phyloP scores from a whole-genome alignment of 53 echinoderm and acorn worm genomes.

The Luidia sarsii region DNA sequence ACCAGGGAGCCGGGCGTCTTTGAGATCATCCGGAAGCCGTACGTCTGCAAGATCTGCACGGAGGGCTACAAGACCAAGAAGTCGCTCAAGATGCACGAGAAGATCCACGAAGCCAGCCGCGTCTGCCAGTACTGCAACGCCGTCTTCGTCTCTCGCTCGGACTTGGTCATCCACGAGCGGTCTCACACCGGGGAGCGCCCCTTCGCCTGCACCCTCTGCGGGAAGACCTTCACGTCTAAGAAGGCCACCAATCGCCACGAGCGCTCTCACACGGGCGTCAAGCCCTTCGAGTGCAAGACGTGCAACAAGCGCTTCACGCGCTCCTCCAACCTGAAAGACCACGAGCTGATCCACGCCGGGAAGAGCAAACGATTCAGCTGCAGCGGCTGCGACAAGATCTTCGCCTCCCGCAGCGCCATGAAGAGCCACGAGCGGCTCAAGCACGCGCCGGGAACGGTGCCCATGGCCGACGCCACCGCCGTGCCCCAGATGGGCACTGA shows the following conservation, averaged over 20 bases:
- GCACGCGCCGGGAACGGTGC: background rate
- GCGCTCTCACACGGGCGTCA: constrained; percentile 41
- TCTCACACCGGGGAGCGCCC: constrained; percentile 67
- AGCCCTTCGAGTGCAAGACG: constrained; percentile 50
- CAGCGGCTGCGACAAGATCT: constrained; percentile 48
- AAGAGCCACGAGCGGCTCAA: constrained; percentile 41
- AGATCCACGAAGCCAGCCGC: constrained; percentile 45
- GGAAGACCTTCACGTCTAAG: constrained; percentile 43
- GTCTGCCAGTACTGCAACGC: constrained; percentile 37
- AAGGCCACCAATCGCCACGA: constrained; percentile 60
- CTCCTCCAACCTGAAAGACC: constrained; percentile 40
- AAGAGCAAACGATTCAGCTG: constrained; percentile 49
- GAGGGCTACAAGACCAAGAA: constrained; percentile 49
- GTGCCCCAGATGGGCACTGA: background rate
- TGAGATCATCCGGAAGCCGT: constrained; percentile 46
- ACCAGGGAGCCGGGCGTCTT: constrained; percentile 46
- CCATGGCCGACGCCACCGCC: background rate
- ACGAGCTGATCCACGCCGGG: constrained; percentile 46
- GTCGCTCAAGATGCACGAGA: constrained; percentile 51
- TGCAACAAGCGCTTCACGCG: constrained; percentile 57
- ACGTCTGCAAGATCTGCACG: constrained; percentile 44
- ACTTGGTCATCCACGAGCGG: constrained; percentile 38
- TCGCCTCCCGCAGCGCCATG: constrained; percentile 46
- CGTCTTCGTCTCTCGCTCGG: constrained; percentile 33
- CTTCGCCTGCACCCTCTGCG: constrained; percentile 48